Evolutionary conservation across 2,888 invertebrate genomes (phyloP).

Genomic region (Muschampia plurimacula): DNA sequence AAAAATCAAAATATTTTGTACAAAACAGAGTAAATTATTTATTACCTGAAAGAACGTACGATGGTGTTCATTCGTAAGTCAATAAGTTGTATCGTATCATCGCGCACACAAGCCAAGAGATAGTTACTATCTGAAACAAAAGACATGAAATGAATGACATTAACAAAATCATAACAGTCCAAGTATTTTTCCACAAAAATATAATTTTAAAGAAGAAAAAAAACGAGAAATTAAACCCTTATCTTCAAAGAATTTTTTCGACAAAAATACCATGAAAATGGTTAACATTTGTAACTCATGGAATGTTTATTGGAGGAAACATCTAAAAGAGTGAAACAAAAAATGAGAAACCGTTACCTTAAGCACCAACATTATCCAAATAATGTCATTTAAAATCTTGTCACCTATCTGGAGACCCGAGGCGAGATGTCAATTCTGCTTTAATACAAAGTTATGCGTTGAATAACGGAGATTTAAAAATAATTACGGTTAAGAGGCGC

Average conservation of each 20-base stretch:
- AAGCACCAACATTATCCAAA: slow-evolving; percentile 34
- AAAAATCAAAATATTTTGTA: not conserved
- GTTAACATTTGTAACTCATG: slow-evolving; percentile 6
- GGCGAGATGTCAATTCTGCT: slow-evolving; percentile 40
- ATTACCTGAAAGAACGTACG: slow-evolving; percentile 93
- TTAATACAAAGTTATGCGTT: slow-evolving; percentile 46
- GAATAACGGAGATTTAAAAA: slow-evolving; percentile 50
- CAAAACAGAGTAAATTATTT: not conserved
- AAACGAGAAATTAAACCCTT: not conserved
- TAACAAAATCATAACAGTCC: not conserved
- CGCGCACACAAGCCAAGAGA: slow-evolving; percentile 96
- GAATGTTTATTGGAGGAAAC: slow-evolving; percentile 19
- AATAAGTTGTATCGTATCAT: slow-evolving; percentile 97
- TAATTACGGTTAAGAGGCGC: slow-evolving; percentile 46
- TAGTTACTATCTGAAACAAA: slow-evolving; percentile 92
- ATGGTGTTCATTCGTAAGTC: slow-evolving; percentile 98
- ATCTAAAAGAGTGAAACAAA: slow-evolving; percentile 37
- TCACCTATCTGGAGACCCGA: slow-evolving; percentile 40
- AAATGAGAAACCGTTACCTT: slow-evolving; percentile 41
- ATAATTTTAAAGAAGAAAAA: not conserved
- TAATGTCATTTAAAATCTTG: slow-evolving; percentile 43
- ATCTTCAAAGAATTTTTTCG: not conserved
- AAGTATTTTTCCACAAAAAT: no score
- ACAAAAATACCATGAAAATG: not conserved
- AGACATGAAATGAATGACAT: not conserved